Percentiles rank a stretch among this genome's conserved stretches.
phyloP scores from a whole-genome alignment of 1,140 invertebrate genomes.

The Diachasma alloeum region DNA sequence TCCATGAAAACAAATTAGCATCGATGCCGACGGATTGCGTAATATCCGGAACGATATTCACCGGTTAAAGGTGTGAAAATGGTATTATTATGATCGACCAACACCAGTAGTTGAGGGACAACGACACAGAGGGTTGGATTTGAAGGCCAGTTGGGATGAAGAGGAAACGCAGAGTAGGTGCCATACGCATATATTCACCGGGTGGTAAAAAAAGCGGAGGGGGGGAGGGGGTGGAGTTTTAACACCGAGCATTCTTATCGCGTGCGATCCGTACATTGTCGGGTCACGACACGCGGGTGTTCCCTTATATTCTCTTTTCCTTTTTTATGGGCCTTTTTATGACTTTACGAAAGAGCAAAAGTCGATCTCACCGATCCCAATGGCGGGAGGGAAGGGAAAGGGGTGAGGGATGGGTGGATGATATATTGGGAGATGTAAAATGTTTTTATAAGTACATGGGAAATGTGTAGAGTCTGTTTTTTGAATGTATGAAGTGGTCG shows the following conservation, averaged over 20 bases:
- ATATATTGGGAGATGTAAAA: not conserved
- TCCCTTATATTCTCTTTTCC: conserved; percentile 5
- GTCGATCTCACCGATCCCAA: not conserved
- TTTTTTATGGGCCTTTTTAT: conserved; percentile 19
- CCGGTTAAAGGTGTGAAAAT: conserved; percentile 23
- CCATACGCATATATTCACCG: conserved; percentile 1
- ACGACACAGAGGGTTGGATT: not conserved
- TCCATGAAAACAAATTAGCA: conserved; percentile 1
- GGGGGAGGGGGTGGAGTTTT: not conserved
- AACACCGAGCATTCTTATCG: conserved; percentile 28
- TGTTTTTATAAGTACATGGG: not conserved
- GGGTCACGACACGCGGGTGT: conserved; percentile 21
- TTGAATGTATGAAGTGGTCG: not conserved
- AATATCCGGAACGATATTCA: not conserved
- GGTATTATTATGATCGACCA: not conserved
- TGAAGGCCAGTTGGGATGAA: not conserved
- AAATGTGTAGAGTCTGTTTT: not conserved
- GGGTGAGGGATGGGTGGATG: not conserved
- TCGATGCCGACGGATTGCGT: conserved; percentile 11
- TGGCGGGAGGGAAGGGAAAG: not conserved
- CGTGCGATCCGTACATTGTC: conserved; percentile 27
- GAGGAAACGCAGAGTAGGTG: not conserved
- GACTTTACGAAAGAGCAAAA: conserved; percentile 22
- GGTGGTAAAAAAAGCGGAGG: not conserved
- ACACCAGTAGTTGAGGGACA: not conserved